Conservation (phyloP, 2,888 invertebrate genomes). For the Agriotes lineatus region DNA sequence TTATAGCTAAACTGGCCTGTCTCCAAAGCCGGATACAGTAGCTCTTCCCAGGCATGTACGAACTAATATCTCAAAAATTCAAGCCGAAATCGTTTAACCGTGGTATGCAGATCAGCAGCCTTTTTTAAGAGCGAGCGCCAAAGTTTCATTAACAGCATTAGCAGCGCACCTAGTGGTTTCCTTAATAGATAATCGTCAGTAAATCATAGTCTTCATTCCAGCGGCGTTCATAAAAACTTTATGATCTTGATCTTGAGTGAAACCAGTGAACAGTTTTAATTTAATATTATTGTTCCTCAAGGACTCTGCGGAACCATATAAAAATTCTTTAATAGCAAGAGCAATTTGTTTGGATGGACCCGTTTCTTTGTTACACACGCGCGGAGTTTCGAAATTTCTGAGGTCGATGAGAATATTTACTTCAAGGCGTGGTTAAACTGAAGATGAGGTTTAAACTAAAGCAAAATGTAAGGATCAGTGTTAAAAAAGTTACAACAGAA, state of each 20-base stretch:
- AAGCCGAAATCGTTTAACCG: not conserved
- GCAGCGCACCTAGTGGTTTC: not conserved
- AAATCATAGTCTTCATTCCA: constrained; percentile 15
- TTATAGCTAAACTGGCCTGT: no score
- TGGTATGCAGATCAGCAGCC: not conserved
- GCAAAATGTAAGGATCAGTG: no score
- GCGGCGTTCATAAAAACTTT: not conserved
- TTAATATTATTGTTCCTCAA: constrained; percentile 2
- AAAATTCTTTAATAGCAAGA: not conserved
- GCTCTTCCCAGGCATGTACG: not conserved
- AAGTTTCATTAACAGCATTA: not conserved
- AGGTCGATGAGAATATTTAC: no score
- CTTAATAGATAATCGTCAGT: constrained; percentile 10
- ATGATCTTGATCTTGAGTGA: not conserved
- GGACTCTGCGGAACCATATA: not conserved
- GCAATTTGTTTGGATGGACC: not conserved
- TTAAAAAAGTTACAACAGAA: no score
- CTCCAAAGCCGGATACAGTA: not conserved
- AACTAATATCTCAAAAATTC: no score
- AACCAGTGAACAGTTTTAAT: not conserved
- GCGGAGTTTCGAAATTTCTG: no score
- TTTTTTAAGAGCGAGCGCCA: not conserved
- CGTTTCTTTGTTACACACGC: not conserved
- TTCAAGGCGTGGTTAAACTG: no score
- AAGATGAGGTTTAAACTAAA: no score